Base-by-base conservation (phyloP, 2,797 vertebrate species). In the Manis pentadactyla region DNA sequence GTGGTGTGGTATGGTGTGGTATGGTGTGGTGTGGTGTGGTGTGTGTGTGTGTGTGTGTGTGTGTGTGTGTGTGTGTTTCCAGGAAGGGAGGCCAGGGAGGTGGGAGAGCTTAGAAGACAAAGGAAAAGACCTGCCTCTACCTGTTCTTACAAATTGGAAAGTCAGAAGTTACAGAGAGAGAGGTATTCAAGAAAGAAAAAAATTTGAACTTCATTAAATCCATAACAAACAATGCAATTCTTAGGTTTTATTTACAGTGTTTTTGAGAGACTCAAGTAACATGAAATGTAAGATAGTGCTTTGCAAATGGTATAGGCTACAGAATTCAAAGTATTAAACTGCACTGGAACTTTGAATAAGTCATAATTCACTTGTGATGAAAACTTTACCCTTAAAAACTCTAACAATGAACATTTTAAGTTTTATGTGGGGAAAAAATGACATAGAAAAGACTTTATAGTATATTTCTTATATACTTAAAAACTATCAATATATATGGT, bases 301-400 rank as follows among this genome's bases (percentile, higher is more conserved):
- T n/a, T 90, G 18, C 53, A 83, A 84, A 71, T 49, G 37, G 66
- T 34, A 55, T 39, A 51, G 21, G 7, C 11, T 61, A n/a, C 17
- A 63, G n/a, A 84, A 88, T 63, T 82, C 42, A 82, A 96, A 87
- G 9, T 53, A 90, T 34, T 57, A 79, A 87, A 66, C 5, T 81
- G 14, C n/a, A 92, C 0, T 82, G 23, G 34, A 87, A 87, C 61
- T 73, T 59, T 55, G 84, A 90, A 78, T 81, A 94, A 94, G 83
- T n/a, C 59, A 91, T 57, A 15, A 89, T 91, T 94, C 27, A n/a
- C 55, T 92, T 69, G 42, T 31, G 27, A 74, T 81, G 85, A 73
- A 77, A 85, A 86, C 17, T 92, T 86, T 49, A 96, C 23, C 59
- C 68, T 94, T 94, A 85, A 97, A 93, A 93, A 69, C 17, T 15